Conservation (phyloP, 1,140 invertebrate genomes). For the Drosophila dunni region DNA sequence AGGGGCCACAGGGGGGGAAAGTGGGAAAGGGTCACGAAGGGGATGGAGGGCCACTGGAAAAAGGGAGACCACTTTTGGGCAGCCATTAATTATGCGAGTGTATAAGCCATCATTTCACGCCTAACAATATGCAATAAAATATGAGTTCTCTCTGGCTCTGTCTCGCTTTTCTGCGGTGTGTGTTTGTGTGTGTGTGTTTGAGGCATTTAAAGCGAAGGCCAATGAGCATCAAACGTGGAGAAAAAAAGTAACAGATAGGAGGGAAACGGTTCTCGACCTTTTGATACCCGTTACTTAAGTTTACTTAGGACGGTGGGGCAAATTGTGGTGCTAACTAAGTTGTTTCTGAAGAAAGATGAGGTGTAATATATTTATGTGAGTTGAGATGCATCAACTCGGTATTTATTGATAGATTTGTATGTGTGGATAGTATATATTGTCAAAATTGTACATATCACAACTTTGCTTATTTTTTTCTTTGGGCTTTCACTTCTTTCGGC, state of each 20-base stretch:
- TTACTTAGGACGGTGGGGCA: too few relatives aligned
- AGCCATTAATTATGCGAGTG: slow-evolving; percentile 70
- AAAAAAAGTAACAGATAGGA: slow-evolving; percentile 6
- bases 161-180: background rate
- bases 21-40: background rate
- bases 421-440: too few relatives aligned
- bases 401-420: too few relatives aligned
- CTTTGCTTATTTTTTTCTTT: too few relatives aligned
- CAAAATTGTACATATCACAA: too few relatives aligned
- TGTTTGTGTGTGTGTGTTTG: slow-evolving; percentile 11
- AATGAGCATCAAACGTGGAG: slow-evolving; percentile 25
- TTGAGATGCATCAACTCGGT: too few relatives aligned
- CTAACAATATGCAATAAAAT: slow-evolving; percentile 72
- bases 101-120: slow-evolving; percentile 67
- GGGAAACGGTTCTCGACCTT: background rate
- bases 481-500: too few relatives aligned
- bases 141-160: slow-evolving; percentile 30
- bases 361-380: too few relatives aligned
- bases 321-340: too few relatives aligned
- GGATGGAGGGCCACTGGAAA: background rate
- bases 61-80: background rate
- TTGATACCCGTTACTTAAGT: too few relatives aligned
- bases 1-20: background rate
- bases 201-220: slow-evolving; percentile 26
- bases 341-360: too few relatives aligned